A percentile compares a stretch with the other conserved stretches of the same genome.
Evolutionary conservation across 1,140 invertebrate species (phyloP).

Genomic region (Linepithema humile): DNA sequence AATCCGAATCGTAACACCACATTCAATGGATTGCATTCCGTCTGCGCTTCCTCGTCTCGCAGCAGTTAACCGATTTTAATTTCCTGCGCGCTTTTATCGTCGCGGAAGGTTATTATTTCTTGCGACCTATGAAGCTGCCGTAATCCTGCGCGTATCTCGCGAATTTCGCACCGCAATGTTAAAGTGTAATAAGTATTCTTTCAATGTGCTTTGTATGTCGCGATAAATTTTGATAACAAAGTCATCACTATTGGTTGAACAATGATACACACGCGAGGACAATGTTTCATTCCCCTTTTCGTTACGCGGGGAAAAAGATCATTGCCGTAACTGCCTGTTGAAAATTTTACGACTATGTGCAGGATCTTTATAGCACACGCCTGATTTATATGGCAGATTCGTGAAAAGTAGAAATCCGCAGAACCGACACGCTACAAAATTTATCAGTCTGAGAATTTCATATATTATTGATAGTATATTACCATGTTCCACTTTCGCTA

Average conservation of each 20-base stretch:
- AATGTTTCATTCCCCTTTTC: neutral
- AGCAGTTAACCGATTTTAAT: constrained; percentile 81
- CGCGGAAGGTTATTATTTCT: constrained; percentile 74
- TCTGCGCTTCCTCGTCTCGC: neutral
- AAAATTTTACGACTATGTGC: constrained; percentile 42
- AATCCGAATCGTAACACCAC: constrained; percentile 46
- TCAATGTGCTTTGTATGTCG: neutral
- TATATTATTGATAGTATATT: constrained; percentile 19
- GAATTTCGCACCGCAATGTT: constrained; percentile 29
- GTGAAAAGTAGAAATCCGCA: constrained; percentile 21
- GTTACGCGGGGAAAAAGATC: neutral
- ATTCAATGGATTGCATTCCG: constrained; percentile 36
- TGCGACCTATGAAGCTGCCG: constrained; percentile 46
- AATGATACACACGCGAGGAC: neutral
- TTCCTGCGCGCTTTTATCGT: constrained; percentile 76
- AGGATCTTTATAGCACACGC: constrained; percentile 32
- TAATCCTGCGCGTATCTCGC: constrained; percentile 35
- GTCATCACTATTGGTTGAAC: neutral
- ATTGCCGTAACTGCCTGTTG: constrained; percentile 42
- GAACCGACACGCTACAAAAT: constrained; percentile 37
- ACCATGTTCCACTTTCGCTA: neutral
- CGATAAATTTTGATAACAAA: neutral
- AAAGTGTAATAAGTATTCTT: neutral
- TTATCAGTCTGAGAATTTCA: constrained; percentile 22
- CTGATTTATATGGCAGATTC: constrained; percentile 39